phyloP scores from a whole-genome alignment of 1,140 invertebrate species.

The Drosophila tristis region DNA sequence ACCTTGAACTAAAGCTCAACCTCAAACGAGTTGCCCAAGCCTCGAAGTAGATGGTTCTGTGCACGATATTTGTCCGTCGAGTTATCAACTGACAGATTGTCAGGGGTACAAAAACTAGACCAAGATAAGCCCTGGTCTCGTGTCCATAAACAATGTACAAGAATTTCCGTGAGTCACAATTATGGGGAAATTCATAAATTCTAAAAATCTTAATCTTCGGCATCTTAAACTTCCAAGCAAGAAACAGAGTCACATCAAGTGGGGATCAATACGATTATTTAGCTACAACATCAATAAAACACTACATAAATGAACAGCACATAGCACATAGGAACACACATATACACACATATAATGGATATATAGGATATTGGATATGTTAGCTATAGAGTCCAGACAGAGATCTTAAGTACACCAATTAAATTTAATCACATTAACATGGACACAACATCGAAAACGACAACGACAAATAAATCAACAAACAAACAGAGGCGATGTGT shows the following conservation, averaged over 20 bases:
- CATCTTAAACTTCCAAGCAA: slow-evolving; percentile 11
- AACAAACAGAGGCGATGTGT: slow-evolving; percentile 48
- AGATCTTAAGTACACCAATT: slow-evolving; percentile 65
- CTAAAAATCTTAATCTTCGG: slow-evolving; percentile 6
- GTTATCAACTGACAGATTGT: slow-evolving; percentile 45
- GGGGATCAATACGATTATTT: slow-evolving; percentile 2
- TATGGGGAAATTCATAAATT: slow-evolving; percentile 15
- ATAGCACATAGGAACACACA: not conserved
- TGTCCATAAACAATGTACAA: slow-evolving; percentile 30
- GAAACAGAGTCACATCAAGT: slow-evolving; percentile 12
- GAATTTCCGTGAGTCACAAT: slow-evolving; percentile 40
- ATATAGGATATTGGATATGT: not conserved
- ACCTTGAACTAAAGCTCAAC: slow-evolving; percentile 68
- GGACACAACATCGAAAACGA: slow-evolving; percentile 58
- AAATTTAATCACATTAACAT: slow-evolving; percentile 59
- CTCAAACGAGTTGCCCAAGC: slow-evolving; percentile 23
- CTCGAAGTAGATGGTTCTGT: slow-evolving; percentile 3
- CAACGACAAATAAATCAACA: slow-evolving; percentile 44
- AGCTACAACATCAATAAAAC: slow-evolving; percentile 46
- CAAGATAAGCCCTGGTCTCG: slow-evolving; percentile 39
- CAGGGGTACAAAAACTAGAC: slow-evolving; percentile 40
- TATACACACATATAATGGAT: not conserved
- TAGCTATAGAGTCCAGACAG: slow-evolving; percentile 7
- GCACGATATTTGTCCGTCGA: slow-evolving; percentile 20
- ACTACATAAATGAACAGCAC: slow-evolving; percentile 18